Base-by-base conservation (phyloP, 2,888 invertebrate genomes). In the Parnassius apollo region DNA sequence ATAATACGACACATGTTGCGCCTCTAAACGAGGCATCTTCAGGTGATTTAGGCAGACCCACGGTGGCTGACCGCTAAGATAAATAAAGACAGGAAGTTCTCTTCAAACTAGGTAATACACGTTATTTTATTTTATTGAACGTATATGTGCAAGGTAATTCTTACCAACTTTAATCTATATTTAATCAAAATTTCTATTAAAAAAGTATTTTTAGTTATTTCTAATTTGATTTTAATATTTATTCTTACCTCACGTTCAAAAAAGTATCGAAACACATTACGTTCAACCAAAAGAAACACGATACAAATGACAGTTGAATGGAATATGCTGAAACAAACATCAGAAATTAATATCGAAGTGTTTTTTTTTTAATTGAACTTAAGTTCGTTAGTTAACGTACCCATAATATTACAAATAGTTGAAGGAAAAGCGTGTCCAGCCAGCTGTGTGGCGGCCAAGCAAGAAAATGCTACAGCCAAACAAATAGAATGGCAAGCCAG, bases 221-320 rank as follows among this genome's bases (percentile, higher is more conserved):
- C 25, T 25, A 7, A 4, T 7, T 4, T 35, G 35, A 35, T 35
- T 7, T 7, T 35, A 35, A 35, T 35, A 9, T 62, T 50, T 12
- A 12, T 50, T 44, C 92, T 91, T 75, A 93, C 93, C 87, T 83
- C 57, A 94, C 92, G 69, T 93, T 92, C 68, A 92, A 80, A 84
- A 93, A 94, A 61, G 93, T 94, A 80, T 95, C 94, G 75, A 94
- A 93, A 77, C 94, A 94, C 93, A 95, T 93, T 54, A 94, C 93
- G 79, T 94, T 94, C 65, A 94, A 82, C 94, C 94, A 95, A 85
- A 94, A 94, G 83, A 94, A 94, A 74, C 94, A 93, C 49, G 94
- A 93, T 57, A 94, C 88, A 81, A 94, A 94, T 2, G 93, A 93
- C 75, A 94, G 93, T 77, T 94, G 94, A 73, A 94, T 94, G 69